Evolutionary conservation across 2,113 vertebrate genomes (phyloP).

Genomic region (Pycnonotus jocosus): DNA sequence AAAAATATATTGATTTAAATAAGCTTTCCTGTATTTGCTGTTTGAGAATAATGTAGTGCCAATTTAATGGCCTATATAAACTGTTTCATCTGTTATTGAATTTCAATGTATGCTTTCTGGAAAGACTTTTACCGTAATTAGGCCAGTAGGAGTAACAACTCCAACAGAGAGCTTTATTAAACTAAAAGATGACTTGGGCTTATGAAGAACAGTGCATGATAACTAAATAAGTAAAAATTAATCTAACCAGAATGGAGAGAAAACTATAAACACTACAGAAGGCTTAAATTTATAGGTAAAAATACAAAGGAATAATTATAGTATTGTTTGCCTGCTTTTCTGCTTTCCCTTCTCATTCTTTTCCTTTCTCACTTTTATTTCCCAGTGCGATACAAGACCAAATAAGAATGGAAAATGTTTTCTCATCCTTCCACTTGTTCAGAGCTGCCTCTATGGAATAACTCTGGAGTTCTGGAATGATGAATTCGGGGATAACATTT

Average conservation of each 20-base stretch:
- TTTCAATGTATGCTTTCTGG: background rate
- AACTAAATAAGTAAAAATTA: background rate
- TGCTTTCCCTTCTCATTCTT: background rate
- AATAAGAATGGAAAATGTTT: background rate
- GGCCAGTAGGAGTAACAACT: background rate
- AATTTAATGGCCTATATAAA: background rate
- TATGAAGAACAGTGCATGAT: background rate
- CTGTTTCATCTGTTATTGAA: background rate
- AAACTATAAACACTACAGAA: background rate
- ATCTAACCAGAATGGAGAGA: background rate
- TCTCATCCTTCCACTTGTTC: background rate
- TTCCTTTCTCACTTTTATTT: background rate
- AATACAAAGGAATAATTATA: background rate
- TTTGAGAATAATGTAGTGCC: background rate
- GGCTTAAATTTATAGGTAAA: background rate
- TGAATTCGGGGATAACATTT: background rate
- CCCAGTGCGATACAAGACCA: background rate
- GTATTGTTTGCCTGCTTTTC: background rate
- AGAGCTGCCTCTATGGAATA: background rate
- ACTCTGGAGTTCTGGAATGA: background rate
- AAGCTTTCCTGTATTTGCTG: background rate
- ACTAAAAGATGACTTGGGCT: background rate
- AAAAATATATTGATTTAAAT: background rate
- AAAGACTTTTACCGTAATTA: background rate
- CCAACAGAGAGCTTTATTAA: background rate